Evolutionary conservation across 2,797 vertebrate genomes (phyloP).

Genomic region (Aldrovandia affinis): DNA sequence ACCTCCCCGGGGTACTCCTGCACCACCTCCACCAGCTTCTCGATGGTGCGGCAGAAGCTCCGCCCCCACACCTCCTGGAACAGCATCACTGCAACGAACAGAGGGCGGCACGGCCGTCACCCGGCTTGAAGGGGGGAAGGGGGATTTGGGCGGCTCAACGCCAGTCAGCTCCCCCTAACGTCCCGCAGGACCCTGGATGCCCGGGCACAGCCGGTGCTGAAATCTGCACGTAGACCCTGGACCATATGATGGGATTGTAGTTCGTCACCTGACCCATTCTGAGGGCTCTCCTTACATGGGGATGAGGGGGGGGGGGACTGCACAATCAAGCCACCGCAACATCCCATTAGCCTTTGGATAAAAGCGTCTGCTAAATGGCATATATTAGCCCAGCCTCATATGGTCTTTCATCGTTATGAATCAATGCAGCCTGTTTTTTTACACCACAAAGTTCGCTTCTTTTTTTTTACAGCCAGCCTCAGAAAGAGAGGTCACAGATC

Average conservation of each 20-base stretch:
- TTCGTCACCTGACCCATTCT: conserved; percentile 5
- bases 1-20: conserved; percentile 87
- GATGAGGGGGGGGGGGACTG: background rate
- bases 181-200: background rate
- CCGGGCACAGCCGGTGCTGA: conserved; percentile 8
- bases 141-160: background rate
- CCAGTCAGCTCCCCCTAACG: background rate
- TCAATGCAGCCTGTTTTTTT: conserved; percentile 11
- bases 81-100: conserved; percentile 76
- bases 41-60: conserved; percentile 90
- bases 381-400: conserved; percentile 30
- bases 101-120: background rate
- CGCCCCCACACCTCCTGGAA: conserved; percentile 92
- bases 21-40: conserved; percentile 87
- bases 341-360: no score
- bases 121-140: background rate
- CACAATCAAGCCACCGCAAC: conserved; percentile 34
- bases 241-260: conserved; percentile 36
- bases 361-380: no score
- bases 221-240: conserved; percentile 18
- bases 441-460: background rate
- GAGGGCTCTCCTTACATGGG: background rate
- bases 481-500: background rate
- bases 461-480: background rate
- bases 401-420: background rate